Percentiles rank a stretch among this genome's conserved stretches.
Evolutionary conservation across 2,888 invertebrate species (phyloP).

Genomic region (Heliconius ismenius): DNA sequence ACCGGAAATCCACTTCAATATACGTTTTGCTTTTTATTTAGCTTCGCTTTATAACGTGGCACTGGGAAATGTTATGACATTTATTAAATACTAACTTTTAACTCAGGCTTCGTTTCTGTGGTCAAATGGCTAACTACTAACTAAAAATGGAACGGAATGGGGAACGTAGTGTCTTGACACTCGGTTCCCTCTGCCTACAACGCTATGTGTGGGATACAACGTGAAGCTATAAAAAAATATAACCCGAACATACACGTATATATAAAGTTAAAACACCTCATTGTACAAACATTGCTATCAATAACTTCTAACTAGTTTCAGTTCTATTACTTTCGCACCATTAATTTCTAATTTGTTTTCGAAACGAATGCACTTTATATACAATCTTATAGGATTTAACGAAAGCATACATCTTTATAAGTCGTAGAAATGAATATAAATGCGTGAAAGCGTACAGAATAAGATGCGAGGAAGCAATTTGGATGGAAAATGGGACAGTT

Average conservation of each 20-base stretch:
- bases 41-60: not conserved
- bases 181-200: too few species aligned
- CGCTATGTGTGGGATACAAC: not conserved
- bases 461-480: constrained; percentile 76
- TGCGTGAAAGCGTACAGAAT: constrained; percentile 64
- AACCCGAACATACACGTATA: not conserved
- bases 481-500: constrained; percentile 74
- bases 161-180: too few species aligned
- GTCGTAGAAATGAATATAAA: constrained; percentile 74
- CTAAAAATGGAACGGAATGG: too few species aligned
- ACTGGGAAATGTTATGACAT: not conserved
- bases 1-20: constrained; percentile 20
- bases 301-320: not conserved
- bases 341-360: constrained; percentile 50
- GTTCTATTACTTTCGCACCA: constrained; percentile 25
- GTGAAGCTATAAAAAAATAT: not conserved
- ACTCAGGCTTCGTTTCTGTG: not conserved
- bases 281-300: not conserved
- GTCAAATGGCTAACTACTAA: not conserved
- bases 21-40: constrained; percentile 10
- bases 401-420: constrained; percentile 69
- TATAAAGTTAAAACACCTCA: not conserved
- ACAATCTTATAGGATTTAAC: constrained; percentile 61
- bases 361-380: constrained; percentile 43
- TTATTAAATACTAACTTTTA: not conserved